These are phyloP conservation scores for Coracias cyanogaster DNA, from an alignment of 2,797 vertebrate genomes.

Conservation along the genomic window DNA sequence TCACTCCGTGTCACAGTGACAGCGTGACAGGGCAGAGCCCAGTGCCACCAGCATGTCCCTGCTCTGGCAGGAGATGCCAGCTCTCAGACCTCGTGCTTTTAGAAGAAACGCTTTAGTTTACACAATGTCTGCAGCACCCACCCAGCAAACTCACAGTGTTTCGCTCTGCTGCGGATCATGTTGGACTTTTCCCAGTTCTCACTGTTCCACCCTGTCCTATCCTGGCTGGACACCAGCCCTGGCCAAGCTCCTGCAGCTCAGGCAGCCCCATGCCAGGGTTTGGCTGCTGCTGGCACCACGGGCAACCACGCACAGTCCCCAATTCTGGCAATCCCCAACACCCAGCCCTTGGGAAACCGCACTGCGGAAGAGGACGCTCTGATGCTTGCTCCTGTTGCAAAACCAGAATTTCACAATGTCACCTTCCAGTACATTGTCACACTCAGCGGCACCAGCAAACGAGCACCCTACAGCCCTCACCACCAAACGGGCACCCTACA, in stretches of 20 bases:
- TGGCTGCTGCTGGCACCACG: fast-evolving
- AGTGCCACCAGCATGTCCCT: not conserved
- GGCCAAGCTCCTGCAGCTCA: not conserved
- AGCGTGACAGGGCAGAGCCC: not conserved
- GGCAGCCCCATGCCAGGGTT: not conserved
- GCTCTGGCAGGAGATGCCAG: not conserved
- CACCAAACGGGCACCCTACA: no score
- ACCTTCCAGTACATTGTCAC: not conserved
- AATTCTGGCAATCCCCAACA: not conserved
- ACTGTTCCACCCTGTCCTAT: not conserved
- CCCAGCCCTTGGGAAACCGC: not conserved
- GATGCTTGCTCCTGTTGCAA: not conserved
- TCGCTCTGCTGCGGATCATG: not conserved
- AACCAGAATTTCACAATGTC: not conserved
- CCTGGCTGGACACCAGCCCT: not conserved
- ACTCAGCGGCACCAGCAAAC: not conserved
- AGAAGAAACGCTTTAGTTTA: not conserved
- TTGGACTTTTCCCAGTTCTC: not conserved
- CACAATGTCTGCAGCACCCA: not conserved
- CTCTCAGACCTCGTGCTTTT: not conserved
- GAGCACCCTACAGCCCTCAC: fast-evolving
- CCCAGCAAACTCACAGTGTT: not conserved
- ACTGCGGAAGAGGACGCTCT: not conserved
- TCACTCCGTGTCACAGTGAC: fast-evolving
- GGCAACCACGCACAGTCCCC: no score